Evolutionary conservation across 2,797 vertebrate species (phyloP).

Genomic region (Chanos chanos): DNA sequence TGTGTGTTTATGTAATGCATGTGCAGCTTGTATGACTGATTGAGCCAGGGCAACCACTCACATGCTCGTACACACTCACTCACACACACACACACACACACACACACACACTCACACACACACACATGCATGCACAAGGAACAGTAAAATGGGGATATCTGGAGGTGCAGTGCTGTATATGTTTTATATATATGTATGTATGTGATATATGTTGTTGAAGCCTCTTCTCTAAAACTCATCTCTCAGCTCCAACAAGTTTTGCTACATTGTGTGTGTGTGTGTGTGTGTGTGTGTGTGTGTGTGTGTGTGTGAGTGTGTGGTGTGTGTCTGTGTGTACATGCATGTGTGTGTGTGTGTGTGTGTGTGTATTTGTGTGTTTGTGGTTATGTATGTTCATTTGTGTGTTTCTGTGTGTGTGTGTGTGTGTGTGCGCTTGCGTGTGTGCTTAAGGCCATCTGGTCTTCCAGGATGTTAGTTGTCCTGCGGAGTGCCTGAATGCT

Average conservation of each 20-base stretch:
- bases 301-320: not conserved
- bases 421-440: not conserved
- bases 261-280: not conserved
- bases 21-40: constrained; percentile 9
- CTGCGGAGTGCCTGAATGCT: constrained; percentile 27
- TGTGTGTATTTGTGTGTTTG: not conserved
- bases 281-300: not conserved
- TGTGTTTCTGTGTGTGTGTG: not conserved
- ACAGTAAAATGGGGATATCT: no score
- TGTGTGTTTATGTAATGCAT: not conserved
- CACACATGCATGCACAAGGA: not conserved
- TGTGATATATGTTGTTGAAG: no score
- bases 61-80: not conserved
- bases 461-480: constrained; percentile 19
- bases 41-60: constrained; percentile 11
- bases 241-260: no score
- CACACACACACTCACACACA: not conserved
- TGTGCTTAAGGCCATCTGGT: constrained; percentile 37
- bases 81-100: not conserved
- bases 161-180: no score
- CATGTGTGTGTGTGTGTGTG: not conserved
- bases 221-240: no score
- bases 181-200: no score
- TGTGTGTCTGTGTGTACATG: not conserved
- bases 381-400: no score